phyloP scores from a whole-genome alignment of 2,113 vertebrate species.

The Puffinus mauretanicus region DNA sequence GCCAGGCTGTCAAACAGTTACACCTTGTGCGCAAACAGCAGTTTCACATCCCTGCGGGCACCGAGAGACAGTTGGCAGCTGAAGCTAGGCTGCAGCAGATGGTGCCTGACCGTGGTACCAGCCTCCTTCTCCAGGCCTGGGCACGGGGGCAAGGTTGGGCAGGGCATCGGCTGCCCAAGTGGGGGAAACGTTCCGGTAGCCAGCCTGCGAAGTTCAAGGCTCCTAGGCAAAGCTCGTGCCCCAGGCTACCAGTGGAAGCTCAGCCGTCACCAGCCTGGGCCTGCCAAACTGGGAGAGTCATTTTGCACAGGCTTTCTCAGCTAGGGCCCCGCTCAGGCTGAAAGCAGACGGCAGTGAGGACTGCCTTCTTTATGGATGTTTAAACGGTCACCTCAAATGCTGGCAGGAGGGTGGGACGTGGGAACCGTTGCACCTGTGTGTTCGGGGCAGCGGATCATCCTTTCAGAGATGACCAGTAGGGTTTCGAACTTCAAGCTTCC shows the following conservation, averaged over 20 bases:
- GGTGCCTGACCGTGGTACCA: background rate
- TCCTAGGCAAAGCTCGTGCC: fast-evolving
- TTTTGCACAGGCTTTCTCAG: background rate
- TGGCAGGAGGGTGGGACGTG: background rate
- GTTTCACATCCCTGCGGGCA: background rate
- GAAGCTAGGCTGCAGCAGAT: background rate
- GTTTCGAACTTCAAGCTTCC: background rate
- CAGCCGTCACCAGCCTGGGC: background rate
- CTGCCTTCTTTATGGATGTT: background rate
- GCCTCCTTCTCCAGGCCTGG: background rate
- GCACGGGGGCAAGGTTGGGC: background rate
- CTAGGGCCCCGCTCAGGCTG: background rate
- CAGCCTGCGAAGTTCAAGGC: background rate
- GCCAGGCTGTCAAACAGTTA: conserved; percentile 57
- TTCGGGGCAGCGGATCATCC: background rate
- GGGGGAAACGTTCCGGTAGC: background rate
- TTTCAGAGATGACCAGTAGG: background rate
- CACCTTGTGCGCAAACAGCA: conserved; percentile 47
- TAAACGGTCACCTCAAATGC: background rate
- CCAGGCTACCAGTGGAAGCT: background rate
- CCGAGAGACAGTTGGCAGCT: background rate
- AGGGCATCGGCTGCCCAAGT: background rate
- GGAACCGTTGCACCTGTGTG: background rate
- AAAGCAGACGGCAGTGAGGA: background rate
- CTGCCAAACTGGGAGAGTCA: background rate